Base-by-base conservation (phyloP, 2,113 vertebrate genomes). In the Microtus oregoni region DNA sequence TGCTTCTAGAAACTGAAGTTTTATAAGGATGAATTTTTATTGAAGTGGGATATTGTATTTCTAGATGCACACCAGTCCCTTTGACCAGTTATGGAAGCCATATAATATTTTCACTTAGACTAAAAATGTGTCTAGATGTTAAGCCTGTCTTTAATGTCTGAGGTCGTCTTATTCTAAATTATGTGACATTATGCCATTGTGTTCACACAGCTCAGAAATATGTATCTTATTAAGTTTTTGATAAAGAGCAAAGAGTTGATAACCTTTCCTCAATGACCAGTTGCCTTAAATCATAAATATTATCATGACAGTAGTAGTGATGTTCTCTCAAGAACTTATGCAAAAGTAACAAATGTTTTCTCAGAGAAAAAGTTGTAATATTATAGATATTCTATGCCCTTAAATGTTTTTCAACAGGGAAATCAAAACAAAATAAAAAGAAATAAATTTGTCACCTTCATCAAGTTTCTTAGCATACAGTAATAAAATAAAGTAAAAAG, bases 251-350 rank as follows among this genome's bases (percentile, higher is more conserved):
- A 68, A 20, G 19, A 91, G 30, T 70, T 75, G 10, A 32, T 55
- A 87, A 30, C 75, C 20, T 77, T 75, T 88, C 61, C 76, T 91
- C 63, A 65, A 70, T 7, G 55, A 89, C 88, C 30, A 92, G 63
- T 88, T 32, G 44, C 6, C 4, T 6, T 81, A 90, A 13, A 87
- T 92, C 83, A 85, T 83, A 92, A 83, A 88, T 95, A 90, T 95
- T 73, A 85, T 8, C 10, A 65, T 88, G 26, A 76, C 26, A 87
- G 50, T 76, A 91, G 24, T 41, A 93, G 83, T 14, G 5, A 55
- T 1, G 3, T 86, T 65, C 90, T 79, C 30, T 94, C 30, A 89
- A 58, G 17, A 76, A 28, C 44, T 73, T 61, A 89, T 76, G 35
- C 32, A 94, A 93, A 55, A 38, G 88, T 85, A 67, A 14, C 5